phyloP scores from a whole-genome alignment of 2,888 invertebrate genomes.

The Lycia hirtaria region DNA sequence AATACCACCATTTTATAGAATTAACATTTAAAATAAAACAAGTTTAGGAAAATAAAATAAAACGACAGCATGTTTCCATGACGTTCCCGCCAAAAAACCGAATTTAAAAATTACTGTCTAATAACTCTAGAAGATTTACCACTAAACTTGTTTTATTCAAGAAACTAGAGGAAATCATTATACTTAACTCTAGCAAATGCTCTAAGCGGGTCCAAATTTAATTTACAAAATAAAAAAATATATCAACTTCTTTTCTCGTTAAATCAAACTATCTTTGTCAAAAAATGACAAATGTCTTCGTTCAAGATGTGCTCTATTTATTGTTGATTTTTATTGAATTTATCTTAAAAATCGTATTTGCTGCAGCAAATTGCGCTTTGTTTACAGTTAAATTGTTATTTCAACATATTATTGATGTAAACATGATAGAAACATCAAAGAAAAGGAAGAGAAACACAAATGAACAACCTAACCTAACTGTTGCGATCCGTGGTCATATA shows the following conservation, averaged over 20 bases:
- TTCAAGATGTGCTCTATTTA: conserved; percentile 57
- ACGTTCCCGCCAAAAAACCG: too few relatives aligned
- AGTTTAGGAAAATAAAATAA: too few relatives aligned
- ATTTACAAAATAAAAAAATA: too few relatives aligned
- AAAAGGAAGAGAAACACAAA: conserved; percentile 62
- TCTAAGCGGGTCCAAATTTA: too few relatives aligned
- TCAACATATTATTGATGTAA: conserved; percentile 56
- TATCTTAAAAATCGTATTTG: conserved; percentile 57
- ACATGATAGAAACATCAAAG: conserved; percentile 70
- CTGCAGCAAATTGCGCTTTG: conserved; percentile 44
- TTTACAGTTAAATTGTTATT: conserved; percentile 50
- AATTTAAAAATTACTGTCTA: too few relatives aligned
- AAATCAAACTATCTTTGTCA: conserved; percentile 45
- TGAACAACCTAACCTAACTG: conserved; percentile 61
- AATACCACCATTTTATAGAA: too few relatives aligned
- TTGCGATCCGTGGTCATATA: conserved; percentile 62
- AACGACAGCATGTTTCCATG: too few relatives aligned
- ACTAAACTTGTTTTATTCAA: too few relatives aligned
- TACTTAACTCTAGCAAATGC: too few relatives aligned
- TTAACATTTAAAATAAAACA: too few relatives aligned
- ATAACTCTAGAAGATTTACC: too few relatives aligned
- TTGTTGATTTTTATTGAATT: conserved; percentile 61
- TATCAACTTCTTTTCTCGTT: background rate
- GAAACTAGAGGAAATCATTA: too few relatives aligned
- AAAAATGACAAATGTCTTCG: conserved; percentile 66